These are phyloP conservation scores for Sebastes hubbsi DNA, from an alignment of 2,797 vertebrate species.

Conservation along the genomic window DNA sequence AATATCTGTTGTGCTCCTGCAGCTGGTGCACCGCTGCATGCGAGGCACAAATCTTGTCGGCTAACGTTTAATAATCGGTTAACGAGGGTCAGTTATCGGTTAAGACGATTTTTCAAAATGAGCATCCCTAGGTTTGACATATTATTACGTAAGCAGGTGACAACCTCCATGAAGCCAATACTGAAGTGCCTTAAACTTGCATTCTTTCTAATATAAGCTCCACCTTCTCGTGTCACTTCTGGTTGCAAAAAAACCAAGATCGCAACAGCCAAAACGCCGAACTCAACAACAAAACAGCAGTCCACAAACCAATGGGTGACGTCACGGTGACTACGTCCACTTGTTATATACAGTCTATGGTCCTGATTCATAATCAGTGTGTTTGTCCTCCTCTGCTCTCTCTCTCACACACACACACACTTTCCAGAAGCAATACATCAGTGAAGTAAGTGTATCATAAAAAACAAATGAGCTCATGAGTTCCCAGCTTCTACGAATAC, in stretches of 20 bases:
- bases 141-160: neutral
- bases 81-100: too few species aligned
- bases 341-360: neutral
- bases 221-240: neutral
- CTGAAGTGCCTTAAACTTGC: too few species aligned
- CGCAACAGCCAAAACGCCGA: neutral
- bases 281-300: neutral
- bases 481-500: neutral
- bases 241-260: neutral
- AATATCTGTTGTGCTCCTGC: too few species aligned
- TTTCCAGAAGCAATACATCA: neutral
- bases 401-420: neutral
- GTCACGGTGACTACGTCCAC: neutral
- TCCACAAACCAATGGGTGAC: neutral
- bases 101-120: too few species aligned
- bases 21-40: too few species aligned
- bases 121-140: too few species aligned
- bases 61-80: too few species aligned
- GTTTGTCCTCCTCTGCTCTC: constrained; percentile 44
- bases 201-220: too few species aligned
- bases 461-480: neutral
- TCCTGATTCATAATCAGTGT: neutral
- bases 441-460: neutral
- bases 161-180: too few species aligned
- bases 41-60: too few species aligned